Base-by-base conservation (phyloP, 2,888 invertebrate genomes). In the Cantharis nigra region DNA sequence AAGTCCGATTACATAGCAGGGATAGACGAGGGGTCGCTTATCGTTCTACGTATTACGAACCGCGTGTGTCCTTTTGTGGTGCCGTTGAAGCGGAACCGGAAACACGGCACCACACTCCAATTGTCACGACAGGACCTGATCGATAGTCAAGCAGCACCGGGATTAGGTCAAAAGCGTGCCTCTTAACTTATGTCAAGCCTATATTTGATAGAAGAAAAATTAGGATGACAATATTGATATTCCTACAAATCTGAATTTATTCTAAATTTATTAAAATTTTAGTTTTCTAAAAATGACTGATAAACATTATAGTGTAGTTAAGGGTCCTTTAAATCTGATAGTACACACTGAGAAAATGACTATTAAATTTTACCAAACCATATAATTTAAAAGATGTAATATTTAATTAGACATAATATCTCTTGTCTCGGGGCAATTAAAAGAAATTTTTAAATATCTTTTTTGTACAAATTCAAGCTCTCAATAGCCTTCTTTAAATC, bases 21-120 rank as follows among this genome's bases (percentile, higher is more conserved):
- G 74, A 67, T 69, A 28, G 69, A 26, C 33, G 74, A 72, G 76
- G 76, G 71, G 65, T 71, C 69, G 74, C 77, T 77, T 77, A 77
- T 77, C 77, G 71, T 71, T 69, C 74, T 71, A 72, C 74, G 74
- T 77, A 74, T 74, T 77, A 77, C 77, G 62, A 69, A 18, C 70
- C 77, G 77, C 73, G 77, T 74, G 77, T 77, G 77, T 74, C 77
- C 74, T 77, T 74, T 77, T 71, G 77, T 74, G 73, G 77, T 70
- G 69, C 63, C 70, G 72, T 65, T 74, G 74, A 74, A 74, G 74
- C 77, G 74, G 74, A 77, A 77, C 77, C 74, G 70, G 73, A 77
- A 77, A 74, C 77, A 77, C 74, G 71, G 71, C 74, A 77, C 63
- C 77, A 74, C 77, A 77, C 77, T 74, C 71, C 71, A 77, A 74